Conservation (phyloP, 2,797 vertebrate genomes). For the Podargus strigoides region DNA sequence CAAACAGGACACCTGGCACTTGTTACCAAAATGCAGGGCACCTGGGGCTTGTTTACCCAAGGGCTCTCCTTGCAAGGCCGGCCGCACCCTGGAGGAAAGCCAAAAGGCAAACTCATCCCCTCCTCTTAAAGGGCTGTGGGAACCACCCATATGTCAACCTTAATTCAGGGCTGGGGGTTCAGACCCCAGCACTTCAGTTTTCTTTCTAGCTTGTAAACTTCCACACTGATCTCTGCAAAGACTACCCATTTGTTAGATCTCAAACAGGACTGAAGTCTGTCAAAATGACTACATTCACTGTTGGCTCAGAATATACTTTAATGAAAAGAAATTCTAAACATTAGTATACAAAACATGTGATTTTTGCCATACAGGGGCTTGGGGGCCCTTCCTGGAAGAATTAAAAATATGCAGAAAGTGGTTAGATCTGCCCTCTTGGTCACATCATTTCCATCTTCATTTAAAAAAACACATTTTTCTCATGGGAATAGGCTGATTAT, state of each 20-base stretch:
- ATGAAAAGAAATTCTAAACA: background rate
- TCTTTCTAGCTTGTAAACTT: background rate
- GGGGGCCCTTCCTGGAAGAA: background rate
- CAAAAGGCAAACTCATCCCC: too few relatives aligned
- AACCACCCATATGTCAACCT: too few relatives aligned
- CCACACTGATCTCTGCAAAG: background rate
- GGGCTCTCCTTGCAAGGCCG: too few relatives aligned
- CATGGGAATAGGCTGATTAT: background rate
- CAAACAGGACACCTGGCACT: too few relatives aligned
- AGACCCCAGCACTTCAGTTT: too few relatives aligned
- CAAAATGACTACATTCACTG: background rate
- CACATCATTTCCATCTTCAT: background rate
- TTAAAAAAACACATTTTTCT: background rate
- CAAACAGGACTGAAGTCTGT: background rate
- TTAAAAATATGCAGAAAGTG: conserved; percentile 37
- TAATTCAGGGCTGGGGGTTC: too few relatives aligned
- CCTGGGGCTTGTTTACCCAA: too few relatives aligned
- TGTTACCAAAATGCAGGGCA: too few relatives aligned
- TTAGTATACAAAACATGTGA: background rate
- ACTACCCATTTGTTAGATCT: background rate
- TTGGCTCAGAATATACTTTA: background rate
- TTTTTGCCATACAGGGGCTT: background rate
- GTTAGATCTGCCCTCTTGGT: background rate
- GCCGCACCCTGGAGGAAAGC: too few relatives aligned
- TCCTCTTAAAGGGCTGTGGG: too few relatives aligned